phyloP scores from a whole-genome alignment of 2,888 invertebrate species.

The Entomobrya multifasciata region DNA sequence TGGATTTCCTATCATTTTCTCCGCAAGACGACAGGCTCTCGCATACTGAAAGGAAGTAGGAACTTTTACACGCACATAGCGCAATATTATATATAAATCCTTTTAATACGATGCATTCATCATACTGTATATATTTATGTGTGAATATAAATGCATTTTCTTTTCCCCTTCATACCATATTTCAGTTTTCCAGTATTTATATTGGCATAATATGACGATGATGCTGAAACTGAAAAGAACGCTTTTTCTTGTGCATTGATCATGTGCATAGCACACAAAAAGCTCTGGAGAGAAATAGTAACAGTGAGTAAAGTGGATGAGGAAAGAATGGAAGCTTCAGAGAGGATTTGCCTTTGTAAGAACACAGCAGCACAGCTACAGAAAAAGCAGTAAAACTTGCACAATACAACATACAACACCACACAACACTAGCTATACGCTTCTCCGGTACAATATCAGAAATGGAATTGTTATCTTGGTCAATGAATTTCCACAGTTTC shows the following conservation, averaged over 20 bases:
- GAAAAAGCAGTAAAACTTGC: neutral
- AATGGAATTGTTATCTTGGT: conserved; percentile 51
- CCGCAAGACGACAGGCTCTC: conserved; percentile 39
- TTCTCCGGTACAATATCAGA: neutral
- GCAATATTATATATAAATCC: conserved; percentile 2
- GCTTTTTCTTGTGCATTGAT: conserved; percentile 41
- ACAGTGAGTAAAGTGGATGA: conserved; percentile 45
- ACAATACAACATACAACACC: conserved; percentile 8
- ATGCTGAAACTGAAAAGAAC: conserved; percentile 48
- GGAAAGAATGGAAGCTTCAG: conserved; percentile 51
- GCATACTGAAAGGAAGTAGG: neutral
- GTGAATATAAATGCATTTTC: conserved; percentile 6
- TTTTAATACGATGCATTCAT: neutral
- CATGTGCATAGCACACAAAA: conserved; percentile 58
- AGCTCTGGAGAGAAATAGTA: conserved; percentile 53
- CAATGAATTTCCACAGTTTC: too few relatives aligned
- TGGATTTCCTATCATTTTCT: conserved; percentile 55
- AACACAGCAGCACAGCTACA: conserved; percentile 33
- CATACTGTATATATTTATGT: too few relatives aligned
- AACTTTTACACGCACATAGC: neutral
- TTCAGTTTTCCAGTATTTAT: conserved; percentile 36
- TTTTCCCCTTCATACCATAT: conserved; percentile 17
- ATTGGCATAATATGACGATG: conserved; percentile 46
- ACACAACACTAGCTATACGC: too few relatives aligned
- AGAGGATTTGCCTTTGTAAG: conserved; percentile 53